phyloP scores from a whole-genome alignment of 1,140 invertebrate species.

The Drosophila ercepeae region DNA sequence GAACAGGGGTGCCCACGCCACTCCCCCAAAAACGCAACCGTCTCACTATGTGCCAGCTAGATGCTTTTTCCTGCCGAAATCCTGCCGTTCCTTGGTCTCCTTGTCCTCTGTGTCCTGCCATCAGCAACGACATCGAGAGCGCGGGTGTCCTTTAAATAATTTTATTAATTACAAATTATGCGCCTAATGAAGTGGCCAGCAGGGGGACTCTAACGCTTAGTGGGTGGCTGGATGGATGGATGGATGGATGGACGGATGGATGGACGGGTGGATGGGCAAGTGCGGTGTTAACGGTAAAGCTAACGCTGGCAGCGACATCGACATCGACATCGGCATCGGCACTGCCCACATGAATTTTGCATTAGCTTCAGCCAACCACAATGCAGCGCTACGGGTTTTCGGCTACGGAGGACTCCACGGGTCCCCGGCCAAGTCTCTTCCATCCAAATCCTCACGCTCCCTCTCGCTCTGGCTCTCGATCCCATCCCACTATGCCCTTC shows the following conservation, averaged over 20 bases:
- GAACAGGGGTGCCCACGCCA: conserved; percentile 42
- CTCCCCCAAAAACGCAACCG: conserved; percentile 46
- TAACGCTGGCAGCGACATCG: conserved; percentile 41
- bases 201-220: not conserved
- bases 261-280: not conserved
- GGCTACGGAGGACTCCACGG: not conserved
- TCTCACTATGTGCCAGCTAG: conserved; percentile 4
- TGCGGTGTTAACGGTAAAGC: conserved; percentile 13
- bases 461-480: not conserved
- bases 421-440: conserved; percentile 29
- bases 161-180: conserved; percentile 81
- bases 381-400: conserved; percentile 58
- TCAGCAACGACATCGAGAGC: not conserved
- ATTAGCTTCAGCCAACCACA: conserved; percentile 78
- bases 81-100: not conserved
- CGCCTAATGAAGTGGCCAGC: conserved; percentile 70
- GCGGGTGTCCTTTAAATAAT: conserved; percentile 47
- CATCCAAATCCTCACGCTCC: conserved; percentile 5
- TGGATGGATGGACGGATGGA: not conserved
- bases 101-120: not conserved
- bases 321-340: conserved; percentile 37
- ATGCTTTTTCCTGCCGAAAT: not conserved
- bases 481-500: not conserved
- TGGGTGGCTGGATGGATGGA: not conserved
- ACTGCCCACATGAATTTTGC: conserved; percentile 76